Conservation (phyloP, 2,888 invertebrate genomes). For the Mantis religiosa region DNA sequence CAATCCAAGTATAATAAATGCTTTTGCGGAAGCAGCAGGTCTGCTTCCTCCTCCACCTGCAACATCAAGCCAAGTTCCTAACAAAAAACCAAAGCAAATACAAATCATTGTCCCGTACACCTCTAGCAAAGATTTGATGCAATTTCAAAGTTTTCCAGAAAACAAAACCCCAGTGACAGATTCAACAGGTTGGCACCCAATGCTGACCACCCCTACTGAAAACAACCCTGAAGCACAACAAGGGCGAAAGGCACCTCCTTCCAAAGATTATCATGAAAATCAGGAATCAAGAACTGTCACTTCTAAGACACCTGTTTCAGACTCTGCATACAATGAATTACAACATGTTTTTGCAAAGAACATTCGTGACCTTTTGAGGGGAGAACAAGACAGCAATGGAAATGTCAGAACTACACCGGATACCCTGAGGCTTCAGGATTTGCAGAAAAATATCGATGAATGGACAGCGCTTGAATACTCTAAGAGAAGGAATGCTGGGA, state of each 20-base stretch:
- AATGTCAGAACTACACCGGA: conserved; percentile 34
- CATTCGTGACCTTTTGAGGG: conserved; percentile 50
- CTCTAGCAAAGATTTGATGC: conserved; percentile 54
- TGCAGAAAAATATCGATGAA: conserved; percentile 79
- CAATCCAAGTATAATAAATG: conserved; percentile 15
- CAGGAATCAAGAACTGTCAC: conserved; percentile 39
- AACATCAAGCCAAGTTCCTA: not conserved
- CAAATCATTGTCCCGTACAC: conserved; percentile 82
- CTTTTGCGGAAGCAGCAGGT: conserved; percentile 23
- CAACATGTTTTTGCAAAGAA: conserved; percentile 45
- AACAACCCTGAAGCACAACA: not conserved
- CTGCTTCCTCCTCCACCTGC: conserved; percentile 30
- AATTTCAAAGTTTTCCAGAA: conserved; percentile 45
- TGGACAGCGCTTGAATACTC: conserved; percentile 78
- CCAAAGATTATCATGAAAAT: conserved; percentile 35
- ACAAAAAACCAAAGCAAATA: conserved; percentile 59
- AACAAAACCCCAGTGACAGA: conserved; percentile 35
- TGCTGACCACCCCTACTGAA: not conserved
- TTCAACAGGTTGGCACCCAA: conserved; percentile 38
- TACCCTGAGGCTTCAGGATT: conserved; percentile 65
- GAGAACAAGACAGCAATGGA: conserved; percentile 40
- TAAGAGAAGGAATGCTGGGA: conserved; percentile 47
- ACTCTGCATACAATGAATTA: conserved; percentile 15
- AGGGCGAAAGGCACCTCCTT: not conserved
- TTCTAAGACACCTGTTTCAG: conserved; percentile 46